Percentiles rank a stretch among this genome's conserved stretches.
Evolutionary conservation across 2,113 vertebrate genomes (phyloP).

Genomic region (Neodontobutis hainanensis): DNA sequence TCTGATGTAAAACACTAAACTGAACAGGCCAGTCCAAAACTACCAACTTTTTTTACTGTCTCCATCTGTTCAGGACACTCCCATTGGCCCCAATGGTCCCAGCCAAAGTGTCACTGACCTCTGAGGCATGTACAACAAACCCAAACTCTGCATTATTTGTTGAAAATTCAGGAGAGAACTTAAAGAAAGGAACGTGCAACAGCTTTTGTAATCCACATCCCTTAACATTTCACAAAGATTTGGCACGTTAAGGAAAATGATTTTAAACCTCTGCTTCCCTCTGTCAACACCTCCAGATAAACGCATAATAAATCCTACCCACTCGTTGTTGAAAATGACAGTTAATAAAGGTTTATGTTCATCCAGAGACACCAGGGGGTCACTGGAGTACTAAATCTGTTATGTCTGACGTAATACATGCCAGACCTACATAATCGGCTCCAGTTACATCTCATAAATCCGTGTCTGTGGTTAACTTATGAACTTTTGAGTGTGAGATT

Average conservation of each 20-base stretch:
- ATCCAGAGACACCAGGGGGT: background rate
- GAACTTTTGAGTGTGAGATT: slow-evolving; percentile 16
- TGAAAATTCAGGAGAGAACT: too few relatives aligned
- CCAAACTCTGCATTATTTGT: background rate
- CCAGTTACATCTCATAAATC: slow-evolving; percentile 40
- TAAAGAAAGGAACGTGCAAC: too few relatives aligned
- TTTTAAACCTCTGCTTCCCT: too few relatives aligned
- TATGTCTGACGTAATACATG: slow-evolving; percentile 25
- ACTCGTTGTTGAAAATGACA: background rate
- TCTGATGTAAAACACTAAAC: too few relatives aligned
- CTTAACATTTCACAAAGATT: too few relatives aligned
- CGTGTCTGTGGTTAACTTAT: background rate
- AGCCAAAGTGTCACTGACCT: background rate
- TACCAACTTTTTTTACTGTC: background rate
- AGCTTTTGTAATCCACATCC: too few relatives aligned
- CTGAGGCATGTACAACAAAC: background rate
- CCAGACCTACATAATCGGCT: slow-evolving; percentile 38
- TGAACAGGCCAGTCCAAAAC: too few relatives aligned
- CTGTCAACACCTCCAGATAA: too few relatives aligned
- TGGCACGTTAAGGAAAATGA: too few relatives aligned
- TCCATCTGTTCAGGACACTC: slow-evolving; percentile 18
- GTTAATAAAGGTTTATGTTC: background rate
- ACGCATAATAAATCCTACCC: too few relatives aligned
- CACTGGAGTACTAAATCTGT: slow-evolving; percentile 14
- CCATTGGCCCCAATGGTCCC: background rate